A percentile compares a stretch with the other conserved stretches of the same genome.
phyloP scores from a whole-genome alignment of 2,888 invertebrate genomes.

The Coleophora flavipennella region DNA sequence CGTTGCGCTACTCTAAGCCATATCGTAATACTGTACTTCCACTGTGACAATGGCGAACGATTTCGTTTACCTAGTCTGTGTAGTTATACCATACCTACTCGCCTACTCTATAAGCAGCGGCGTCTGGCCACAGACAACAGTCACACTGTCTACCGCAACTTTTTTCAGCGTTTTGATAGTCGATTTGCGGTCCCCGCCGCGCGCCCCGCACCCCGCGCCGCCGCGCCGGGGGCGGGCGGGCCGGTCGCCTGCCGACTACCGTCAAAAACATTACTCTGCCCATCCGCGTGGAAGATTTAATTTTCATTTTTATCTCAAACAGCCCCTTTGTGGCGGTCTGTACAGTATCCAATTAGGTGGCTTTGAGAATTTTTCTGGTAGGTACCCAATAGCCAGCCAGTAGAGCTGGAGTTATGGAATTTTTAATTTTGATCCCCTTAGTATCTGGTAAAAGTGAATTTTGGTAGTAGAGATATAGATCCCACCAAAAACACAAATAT shows the following conservation, averaged over 20 bases:
- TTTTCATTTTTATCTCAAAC: conserved; percentile 75
- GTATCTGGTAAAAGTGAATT: conserved; percentile 13
- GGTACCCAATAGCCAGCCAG: conserved; percentile 36
- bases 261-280: conserved; percentile 72
- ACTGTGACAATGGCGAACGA: too few relatives aligned
- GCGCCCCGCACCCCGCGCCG: conserved; percentile 8
- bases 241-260: conserved; percentile 45
- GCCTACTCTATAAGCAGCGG: too few relatives aligned
- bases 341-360: conserved; percentile 69
- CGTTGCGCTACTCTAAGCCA: too few relatives aligned
- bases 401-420: conserved; percentile 60
- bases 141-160: conserved; percentile 50
- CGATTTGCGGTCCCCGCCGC: conserved; percentile 60
- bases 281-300: conserved; percentile 73
- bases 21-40: too few relatives aligned
- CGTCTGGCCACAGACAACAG: conserved; percentile 24
- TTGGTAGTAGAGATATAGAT: too few relatives aligned
- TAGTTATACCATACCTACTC: too few relatives aligned
- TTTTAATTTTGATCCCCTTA: conserved; percentile 54
- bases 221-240: conserved; percentile 18
- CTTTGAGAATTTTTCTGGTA: conserved; percentile 64
- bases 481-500: too few relatives aligned
- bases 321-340: conserved; percentile 71
- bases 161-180: conserved; percentile 68
- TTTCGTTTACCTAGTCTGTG: too few relatives aligned